Base-by-base conservation (phyloP, 2,888 invertebrate species). In the Epinotia demarniana region DNA sequence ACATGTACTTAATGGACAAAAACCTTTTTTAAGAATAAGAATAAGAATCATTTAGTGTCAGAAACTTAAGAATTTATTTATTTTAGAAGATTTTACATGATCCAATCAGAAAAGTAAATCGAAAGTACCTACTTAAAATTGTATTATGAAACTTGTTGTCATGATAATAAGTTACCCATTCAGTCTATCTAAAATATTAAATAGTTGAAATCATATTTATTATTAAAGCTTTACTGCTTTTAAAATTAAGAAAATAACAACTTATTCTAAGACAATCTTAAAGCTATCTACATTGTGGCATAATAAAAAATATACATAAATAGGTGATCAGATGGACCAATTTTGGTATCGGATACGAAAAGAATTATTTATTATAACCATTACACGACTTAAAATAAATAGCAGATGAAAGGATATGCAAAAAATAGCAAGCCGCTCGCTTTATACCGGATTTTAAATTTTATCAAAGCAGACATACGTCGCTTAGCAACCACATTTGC, bases 221-320 rank as follows among this genome's bases (percentile, higher is more conserved):
- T 60, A 60, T 13, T 23, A 60, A 57, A 57, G 33, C 61, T 33
- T 9, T 13, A 33, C 13, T 61, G 61, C 13, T 61, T 33, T n/a
- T n/a, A 33, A 19, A 57, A 33, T 61, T n/a, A n/a, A 27, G 12
- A 27, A 61, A 61, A 19, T n/a, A 61, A 27, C 69, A 60, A 69
- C 69, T 60, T 69, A 69, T 27, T 46, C 69, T 69, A 69, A 43
- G 19, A 57, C 53, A 53, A 13, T 60, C 60, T 69, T 69, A 69
- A 60, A 69, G 69, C 69, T 69, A 69, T 43, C 12, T 46, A n/a
- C 1, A 58, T 60, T 23, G 43, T 68, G 68, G 39, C 13, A 68
- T 9, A 39, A 12, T 11, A 19, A 46, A 69, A 16, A 68, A 27
- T n/a, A 27, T 27, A 61, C 2, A 2, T n/a, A 27, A 8, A 39